Conservation (phyloP, 2,888 invertebrate genomes). For the Mantis religiosa region DNA sequence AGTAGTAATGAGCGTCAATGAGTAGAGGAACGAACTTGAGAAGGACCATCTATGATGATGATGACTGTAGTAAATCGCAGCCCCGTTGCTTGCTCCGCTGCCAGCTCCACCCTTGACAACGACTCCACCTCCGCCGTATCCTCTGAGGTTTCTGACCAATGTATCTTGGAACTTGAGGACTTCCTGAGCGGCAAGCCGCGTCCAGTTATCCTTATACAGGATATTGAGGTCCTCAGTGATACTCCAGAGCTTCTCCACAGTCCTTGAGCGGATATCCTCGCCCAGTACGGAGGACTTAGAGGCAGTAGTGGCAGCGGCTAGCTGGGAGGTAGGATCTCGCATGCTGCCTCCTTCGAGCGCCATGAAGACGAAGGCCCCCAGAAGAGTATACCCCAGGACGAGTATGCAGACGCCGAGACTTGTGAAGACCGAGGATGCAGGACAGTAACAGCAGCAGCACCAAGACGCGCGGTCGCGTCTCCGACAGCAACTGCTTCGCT, state of each 20-base stretch:
- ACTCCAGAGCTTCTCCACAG: constrained; percentile 79
- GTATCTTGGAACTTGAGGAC: constrained; percentile 77
- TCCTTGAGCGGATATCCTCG: constrained; percentile 61
- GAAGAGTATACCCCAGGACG: constrained; percentile 84
- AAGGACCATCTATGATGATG: constrained; percentile 78
- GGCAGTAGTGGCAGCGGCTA: constrained; percentile 37
- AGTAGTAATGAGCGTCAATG: constrained; percentile 88
- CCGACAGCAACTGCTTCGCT: neutral
- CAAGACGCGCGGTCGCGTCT: neutral
- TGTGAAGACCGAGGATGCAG: constrained; percentile 63
- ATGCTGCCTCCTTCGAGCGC: constrained; percentile 65
- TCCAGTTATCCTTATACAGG: constrained; percentile 89
- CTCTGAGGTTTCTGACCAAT: constrained; percentile 41
- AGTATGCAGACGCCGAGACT: constrained; percentile 79
- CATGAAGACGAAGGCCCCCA: constrained; percentile 89
- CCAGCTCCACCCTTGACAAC: constrained; percentile 23
- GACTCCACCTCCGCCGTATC: constrained; percentile 35
- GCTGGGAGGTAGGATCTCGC: constrained; percentile 40
- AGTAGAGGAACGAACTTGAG: constrained; percentile 87
- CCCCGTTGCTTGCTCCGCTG: constrained; percentile 44
- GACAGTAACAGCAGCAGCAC: constrained; percentile 56
- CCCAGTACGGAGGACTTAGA: constrained; percentile 38
- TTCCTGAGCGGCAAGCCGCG: constrained; percentile 78
- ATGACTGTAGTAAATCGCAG: constrained; percentile 43
- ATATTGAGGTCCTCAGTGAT: constrained; percentile 85